These are phyloP conservation scores for Oryzias celebensis DNA, from an alignment of 2,113 vertebrate genomes.

Conservation along the genomic window DNA sequence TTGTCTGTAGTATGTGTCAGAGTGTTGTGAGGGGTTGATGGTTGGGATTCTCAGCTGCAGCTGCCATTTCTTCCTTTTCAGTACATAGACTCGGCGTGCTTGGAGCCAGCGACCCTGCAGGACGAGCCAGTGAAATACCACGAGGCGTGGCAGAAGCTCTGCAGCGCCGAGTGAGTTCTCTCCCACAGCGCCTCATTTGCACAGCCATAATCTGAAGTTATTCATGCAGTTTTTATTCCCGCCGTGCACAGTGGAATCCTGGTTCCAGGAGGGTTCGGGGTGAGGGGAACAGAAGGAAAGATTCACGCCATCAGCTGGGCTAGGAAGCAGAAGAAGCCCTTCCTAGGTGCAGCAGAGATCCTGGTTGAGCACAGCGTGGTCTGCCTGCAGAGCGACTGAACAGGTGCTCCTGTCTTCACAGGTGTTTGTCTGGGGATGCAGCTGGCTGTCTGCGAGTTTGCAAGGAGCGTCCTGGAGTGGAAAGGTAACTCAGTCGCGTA, in stretches of 20 bases:
- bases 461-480: constrained; percentile 87
- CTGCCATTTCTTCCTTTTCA: constrained; percentile 42
- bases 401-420: constrained; percentile 46
- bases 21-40: too few relatives aligned
- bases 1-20: too few relatives aligned
- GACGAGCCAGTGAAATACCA: constrained; percentile 95
- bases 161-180: constrained; percentile 87
- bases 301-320: constrained; percentile 96
- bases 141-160: constrained; percentile 97
- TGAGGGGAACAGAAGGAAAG: constrained; percentile 96
- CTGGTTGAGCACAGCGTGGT: neutral
- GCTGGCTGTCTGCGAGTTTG: constrained; percentile 93
- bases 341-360: constrained; percentile 80
- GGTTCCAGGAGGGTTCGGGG: constrained; percentile 95
- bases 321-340: constrained; percentile 93
- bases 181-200: neutral
- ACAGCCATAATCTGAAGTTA: too few relatives aligned
- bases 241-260: constrained; percentile 82
- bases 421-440: constrained; percentile 98
- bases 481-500: constrained; percentile 74
- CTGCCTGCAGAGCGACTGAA: neutral
- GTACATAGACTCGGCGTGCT: constrained; percentile 92
- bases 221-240: neutral
- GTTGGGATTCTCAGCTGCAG: neutral
- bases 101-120: constrained; percentile 86